Evolutionary conservation across 2,113 vertebrate species (phyloP).

Genomic region (Ammospiza nelsoni): DNA sequence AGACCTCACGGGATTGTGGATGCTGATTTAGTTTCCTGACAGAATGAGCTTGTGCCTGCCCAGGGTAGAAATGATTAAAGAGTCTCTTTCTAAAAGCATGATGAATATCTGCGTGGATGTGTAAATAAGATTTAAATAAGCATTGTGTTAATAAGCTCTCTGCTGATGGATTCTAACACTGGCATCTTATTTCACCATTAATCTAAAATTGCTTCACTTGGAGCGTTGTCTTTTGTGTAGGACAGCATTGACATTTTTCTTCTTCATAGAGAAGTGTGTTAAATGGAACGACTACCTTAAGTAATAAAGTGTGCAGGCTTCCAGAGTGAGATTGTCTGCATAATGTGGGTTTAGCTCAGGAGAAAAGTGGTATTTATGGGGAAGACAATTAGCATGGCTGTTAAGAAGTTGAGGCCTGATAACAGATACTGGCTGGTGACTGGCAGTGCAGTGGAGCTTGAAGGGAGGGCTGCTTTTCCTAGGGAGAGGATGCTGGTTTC

Average conservation of each 20-base stretch:
- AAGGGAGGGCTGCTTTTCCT: neutral
- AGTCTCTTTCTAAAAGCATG: neutral
- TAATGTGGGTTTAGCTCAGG: neutral
- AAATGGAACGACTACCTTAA: slow-evolving; percentile 9
- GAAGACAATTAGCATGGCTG: neutral
- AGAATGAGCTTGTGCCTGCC: neutral
- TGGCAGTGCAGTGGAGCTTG: neutral
- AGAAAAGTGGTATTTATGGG: slow-evolving; percentile 21
- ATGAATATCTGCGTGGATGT: slow-evolving; percentile 4
- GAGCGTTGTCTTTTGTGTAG: neutral
- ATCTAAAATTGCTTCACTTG: neutral
- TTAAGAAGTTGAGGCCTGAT: neutral
- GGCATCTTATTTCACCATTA: slow-evolving; percentile 19
- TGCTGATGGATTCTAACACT: neutral
- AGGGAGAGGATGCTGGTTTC: neutral
- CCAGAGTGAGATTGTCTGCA: neutral
- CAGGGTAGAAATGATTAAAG: slow-evolving; percentile 4
- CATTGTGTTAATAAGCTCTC: slow-evolving; percentile 6
- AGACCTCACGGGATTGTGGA: neutral
- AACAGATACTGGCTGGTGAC: neutral
- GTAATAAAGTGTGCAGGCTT: neutral
- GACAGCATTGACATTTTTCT: slow-evolving; percentile 19
- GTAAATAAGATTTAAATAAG: slow-evolving; percentile 43
- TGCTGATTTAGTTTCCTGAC: neutral
- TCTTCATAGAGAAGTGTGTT: neutral